phyloP scores from a whole-genome alignment of 2,797 vertebrate genomes.

The Spheniscus humboldti region DNA sequence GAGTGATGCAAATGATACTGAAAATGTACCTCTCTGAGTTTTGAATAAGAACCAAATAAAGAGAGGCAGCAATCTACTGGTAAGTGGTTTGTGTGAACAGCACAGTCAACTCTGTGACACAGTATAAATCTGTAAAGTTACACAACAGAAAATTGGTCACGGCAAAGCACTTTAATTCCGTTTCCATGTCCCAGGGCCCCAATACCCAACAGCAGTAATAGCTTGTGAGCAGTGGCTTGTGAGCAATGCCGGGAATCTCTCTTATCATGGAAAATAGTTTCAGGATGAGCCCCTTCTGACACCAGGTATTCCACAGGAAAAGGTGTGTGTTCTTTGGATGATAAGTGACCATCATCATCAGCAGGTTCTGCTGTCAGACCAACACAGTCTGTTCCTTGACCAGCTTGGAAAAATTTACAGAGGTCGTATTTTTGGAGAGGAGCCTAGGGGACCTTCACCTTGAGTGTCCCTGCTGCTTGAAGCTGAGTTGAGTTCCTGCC shows the following conservation, averaged over 20 bases:
- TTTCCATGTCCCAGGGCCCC: neutral
- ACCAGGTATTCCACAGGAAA: neutral
- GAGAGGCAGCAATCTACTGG: neutral
- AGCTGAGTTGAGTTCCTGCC: neutral
- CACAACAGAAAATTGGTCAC: neutral
- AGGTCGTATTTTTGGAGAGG: neutral
- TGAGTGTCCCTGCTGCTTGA: neutral
- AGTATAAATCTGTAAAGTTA: neutral
- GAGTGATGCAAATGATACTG: neutral
- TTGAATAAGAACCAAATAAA: neutral
- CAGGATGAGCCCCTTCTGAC: neutral
- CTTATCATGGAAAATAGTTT: neutral
- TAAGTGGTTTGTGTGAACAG: neutral
- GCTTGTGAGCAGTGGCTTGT: neutral
- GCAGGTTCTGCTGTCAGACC: neutral
- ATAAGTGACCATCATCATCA: neutral
- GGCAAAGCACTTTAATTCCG: neutral
- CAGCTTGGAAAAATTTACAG: neutral
- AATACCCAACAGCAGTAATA: neutral
- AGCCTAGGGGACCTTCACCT: neutral
- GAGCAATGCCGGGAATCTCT: neutral
- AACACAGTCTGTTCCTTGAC: neutral
- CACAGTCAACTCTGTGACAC: neutral
- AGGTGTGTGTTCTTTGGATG: neutral
- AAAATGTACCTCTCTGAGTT: neutral